These are phyloP conservation scores for Drosophila austrosaltans DNA, from an alignment of 2,888 invertebrate genomes.

Conservation along the genomic window DNA sequence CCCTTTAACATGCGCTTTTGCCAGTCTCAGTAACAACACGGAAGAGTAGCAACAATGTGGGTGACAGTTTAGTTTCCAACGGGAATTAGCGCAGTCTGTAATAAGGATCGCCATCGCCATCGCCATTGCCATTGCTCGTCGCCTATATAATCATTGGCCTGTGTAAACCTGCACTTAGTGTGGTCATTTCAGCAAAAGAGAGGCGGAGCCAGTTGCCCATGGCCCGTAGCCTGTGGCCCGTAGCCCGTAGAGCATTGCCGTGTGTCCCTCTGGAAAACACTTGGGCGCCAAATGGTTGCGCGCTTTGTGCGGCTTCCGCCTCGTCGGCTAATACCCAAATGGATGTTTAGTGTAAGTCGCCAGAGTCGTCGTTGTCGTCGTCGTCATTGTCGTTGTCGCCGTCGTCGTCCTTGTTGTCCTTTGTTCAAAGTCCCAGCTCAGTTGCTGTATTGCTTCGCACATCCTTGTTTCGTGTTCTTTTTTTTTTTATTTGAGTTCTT, in stretches of 20 bases:
- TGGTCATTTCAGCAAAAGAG: conserved; percentile 71
- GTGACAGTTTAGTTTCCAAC: conserved; percentile 74
- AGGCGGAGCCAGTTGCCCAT: conserved; percentile 19
- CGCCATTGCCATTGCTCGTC: conserved; percentile 46
- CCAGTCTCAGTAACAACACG: conserved; percentile 10
- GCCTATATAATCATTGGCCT: conserved; percentile 77
- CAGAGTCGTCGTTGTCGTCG: conserved; percentile 24
- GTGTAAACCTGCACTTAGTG: conserved; percentile 80
- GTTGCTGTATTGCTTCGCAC: conserved; percentile 43
- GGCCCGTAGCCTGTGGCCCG: background rate
- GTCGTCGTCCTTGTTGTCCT: conserved; percentile 14
- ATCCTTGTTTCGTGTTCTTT: conserved; percentile 45
- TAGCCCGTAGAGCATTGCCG: conserved; percentile 21
- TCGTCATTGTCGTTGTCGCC: conserved; percentile 8
- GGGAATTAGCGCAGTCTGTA: conserved; percentile 79
- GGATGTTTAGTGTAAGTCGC: conserved; percentile 78
- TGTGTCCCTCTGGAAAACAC: conserved; percentile 47
- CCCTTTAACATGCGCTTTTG: conserved; percentile 55
- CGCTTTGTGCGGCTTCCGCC: conserved; percentile 74
- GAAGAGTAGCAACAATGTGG: conserved; percentile 47
- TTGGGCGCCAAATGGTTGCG: conserved; percentile 75
- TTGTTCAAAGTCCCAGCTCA: conserved; percentile 15
- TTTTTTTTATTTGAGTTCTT: conserved; percentile 37
- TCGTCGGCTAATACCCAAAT: conserved; percentile 76
- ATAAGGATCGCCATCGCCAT: conserved; percentile 70